These are phyloP conservation scores for Megatriorchis doriae DNA, from an alignment of 2,113 vertebrate species.

Conservation along the genomic window DNA sequence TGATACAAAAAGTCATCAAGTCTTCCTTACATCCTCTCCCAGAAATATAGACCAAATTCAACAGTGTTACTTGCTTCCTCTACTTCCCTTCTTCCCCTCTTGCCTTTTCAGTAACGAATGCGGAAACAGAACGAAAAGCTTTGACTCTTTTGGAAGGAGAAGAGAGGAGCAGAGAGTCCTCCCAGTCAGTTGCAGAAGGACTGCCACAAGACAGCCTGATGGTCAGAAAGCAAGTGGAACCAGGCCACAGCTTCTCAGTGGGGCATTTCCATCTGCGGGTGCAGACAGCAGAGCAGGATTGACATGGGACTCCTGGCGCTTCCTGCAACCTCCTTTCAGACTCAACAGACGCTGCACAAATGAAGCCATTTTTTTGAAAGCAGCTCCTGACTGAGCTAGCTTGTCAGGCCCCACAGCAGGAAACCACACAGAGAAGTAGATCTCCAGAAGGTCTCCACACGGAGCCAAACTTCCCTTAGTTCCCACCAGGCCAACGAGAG, in stretches of 20 bases:
- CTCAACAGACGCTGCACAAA: neutral
- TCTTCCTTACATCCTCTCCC: neutral
- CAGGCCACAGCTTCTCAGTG: neutral
- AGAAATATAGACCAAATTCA: neutral
- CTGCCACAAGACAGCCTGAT: neutral
- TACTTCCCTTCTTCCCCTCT: neutral
- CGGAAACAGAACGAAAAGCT: neutral
- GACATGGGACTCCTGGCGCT: accelerated
- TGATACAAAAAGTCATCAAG: neutral
- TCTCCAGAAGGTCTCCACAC: neutral
- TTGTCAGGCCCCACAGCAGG: neutral
- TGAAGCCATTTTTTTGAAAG: neutral
- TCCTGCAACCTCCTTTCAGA: neutral
- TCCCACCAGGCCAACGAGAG: neutral
- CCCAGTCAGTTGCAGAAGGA: neutral
- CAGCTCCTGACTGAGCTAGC: neutral
- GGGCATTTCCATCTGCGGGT: accelerated
- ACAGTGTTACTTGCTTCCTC: neutral
- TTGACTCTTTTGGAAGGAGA: neutral
- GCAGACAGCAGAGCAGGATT: neutral
- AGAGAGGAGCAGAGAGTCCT: neutral
- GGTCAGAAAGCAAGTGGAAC: neutral
- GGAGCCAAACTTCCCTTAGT: neutral
- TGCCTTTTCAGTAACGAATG: neutral
- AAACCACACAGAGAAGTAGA: neutral